Percentiles rank a stretch among this genome's conserved stretches.
phyloP scores from a whole-genome alignment of 2,888 invertebrate species.

The Sphaeridia pumilis region DNA sequence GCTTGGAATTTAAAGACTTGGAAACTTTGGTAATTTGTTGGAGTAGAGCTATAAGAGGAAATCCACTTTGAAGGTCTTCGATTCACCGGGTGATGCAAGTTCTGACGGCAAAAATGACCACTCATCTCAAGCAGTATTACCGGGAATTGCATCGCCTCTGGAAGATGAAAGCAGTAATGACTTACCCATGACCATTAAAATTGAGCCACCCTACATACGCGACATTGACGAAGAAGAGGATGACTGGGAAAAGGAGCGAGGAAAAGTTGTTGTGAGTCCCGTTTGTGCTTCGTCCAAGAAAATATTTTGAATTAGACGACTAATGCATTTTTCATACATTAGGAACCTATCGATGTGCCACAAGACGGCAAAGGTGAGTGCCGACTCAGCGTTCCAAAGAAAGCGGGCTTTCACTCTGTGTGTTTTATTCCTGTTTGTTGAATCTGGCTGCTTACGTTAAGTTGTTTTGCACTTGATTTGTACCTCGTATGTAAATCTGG shows the following conservation, averaged over 20 bases:
- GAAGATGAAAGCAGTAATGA: constrained; percentile 26
- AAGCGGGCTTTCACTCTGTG: too few species aligned
- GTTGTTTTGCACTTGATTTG: not conserved
- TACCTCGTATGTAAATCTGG: not conserved
- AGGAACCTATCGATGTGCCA: not conserved
- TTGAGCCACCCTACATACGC: constrained; percentile 38
- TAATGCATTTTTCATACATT: not conserved
- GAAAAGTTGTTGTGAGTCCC: constrained; percentile 5
- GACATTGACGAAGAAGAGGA: constrained; percentile 37
- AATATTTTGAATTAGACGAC: not conserved
- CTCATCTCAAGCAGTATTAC: constrained; percentile 8
- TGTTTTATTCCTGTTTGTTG: not conserved
- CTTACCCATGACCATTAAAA: constrained; percentile 37
- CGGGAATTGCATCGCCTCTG: constrained; percentile 2
- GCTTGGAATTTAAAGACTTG: not conserved
- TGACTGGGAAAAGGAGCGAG: constrained; percentile 15
- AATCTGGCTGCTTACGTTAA: not conserved
- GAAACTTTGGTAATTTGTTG: not conserved
- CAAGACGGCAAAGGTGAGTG: constrained; percentile 25
- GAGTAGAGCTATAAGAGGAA: too few species aligned
- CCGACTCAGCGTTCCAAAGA: too few species aligned
- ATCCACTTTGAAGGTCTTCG: too few species aligned
- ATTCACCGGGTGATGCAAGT: constrained; percentile 3
- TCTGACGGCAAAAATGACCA: constrained; percentile 1
- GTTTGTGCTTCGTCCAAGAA: too few species aligned